These are phyloP conservation scores for Ophion slaviceki DNA, from an alignment of 2,888 invertebrate genomes.

Conservation along the genomic window DNA sequence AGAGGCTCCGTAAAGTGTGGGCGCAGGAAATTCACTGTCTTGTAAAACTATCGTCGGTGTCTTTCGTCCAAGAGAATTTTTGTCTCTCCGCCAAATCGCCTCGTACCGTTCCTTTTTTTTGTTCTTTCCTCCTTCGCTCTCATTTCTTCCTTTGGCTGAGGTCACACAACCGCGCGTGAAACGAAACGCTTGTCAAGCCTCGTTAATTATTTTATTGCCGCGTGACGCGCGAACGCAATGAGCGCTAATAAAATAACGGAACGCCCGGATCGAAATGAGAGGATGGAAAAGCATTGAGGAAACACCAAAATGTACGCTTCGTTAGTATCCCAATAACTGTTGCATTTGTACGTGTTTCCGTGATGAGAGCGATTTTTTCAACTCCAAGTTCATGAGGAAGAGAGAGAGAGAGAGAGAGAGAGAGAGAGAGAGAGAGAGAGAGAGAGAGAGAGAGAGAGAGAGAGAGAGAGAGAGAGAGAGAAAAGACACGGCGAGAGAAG, in stretches of 20 bases:
- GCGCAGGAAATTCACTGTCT: constrained; percentile 62
- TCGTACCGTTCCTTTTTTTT: constrained; percentile 11
- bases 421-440: constrained; percentile 11
- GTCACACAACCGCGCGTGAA: constrained; percentile 26
- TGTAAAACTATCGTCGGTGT: constrained; percentile 52
- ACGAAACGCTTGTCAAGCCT: constrained; percentile 38
- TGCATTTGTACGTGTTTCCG: constrained; percentile 15
- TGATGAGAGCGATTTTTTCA: constrained; percentile 20
- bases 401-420: constrained; percentile 37
- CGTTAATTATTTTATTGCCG: constrained; percentile 51
- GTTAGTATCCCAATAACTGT: constrained; percentile 50
- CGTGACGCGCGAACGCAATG: not conserved
- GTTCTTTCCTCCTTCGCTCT: not conserved
- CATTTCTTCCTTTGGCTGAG: not conserved
- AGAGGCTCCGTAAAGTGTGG: constrained; percentile 31
- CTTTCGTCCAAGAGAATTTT: constrained; percentile 53
- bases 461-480: constrained; percentile 32
- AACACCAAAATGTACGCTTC: constrained; percentile 18
- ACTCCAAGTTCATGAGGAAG: constrained; percentile 51
- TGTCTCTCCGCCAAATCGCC: constrained; percentile 49
- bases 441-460: constrained; percentile 16
- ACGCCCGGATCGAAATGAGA: not conserved
- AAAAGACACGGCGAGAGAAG: not conserved
- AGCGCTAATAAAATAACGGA: constrained; percentile 9
- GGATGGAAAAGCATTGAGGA: not conserved